These are phyloP conservation scores for Perccottus glenii DNA, from an alignment of 2,113 vertebrate genomes.

Conservation along the genomic window DNA sequence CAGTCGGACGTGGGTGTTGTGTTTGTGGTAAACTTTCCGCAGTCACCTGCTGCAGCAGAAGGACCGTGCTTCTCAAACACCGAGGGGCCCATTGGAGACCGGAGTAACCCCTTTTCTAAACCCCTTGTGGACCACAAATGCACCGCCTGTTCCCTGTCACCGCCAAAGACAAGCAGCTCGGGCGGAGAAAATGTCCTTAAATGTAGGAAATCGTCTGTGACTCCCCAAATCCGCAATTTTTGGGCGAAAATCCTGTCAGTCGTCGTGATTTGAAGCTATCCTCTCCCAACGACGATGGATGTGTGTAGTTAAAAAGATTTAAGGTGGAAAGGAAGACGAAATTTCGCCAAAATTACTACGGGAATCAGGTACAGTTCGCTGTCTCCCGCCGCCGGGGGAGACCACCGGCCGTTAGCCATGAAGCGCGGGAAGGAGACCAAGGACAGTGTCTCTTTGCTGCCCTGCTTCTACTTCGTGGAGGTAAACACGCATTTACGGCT, in stretches of 20 bases:
- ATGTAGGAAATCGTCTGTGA: not conserved
- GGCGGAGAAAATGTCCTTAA: not conserved
- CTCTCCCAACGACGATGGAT: constrained; percentile 19
- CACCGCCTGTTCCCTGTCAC: not conserved
- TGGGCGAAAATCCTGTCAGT: not conserved
- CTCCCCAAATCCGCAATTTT: constrained; percentile 12
- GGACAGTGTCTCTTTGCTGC: constrained; percentile 74
- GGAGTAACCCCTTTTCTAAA: not conserved
- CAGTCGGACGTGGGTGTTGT: not conserved
- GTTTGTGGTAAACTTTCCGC: not conserved
- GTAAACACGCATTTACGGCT: constrained; percentile 9
- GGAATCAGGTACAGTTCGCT: constrained; percentile 69
- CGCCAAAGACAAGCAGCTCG: not conserved
- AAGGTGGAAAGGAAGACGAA: constrained; percentile 2
- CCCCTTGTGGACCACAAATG: not conserved
- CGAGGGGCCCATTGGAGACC: not conserved
- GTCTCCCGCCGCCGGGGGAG: constrained; percentile 68
- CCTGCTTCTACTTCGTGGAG: constrained; percentile 77
- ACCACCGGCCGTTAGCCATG: constrained; percentile 63
- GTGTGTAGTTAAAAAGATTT: constrained; percentile 10
- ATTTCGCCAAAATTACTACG: constrained; percentile 70
- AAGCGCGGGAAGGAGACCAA: constrained; percentile 72
- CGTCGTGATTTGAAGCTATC: constrained; percentile 5
- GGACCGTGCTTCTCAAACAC: not conserved
- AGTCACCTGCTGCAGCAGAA: constrained; percentile 56